phyloP scores from a whole-genome alignment of 2,113 vertebrate species.

The Dolichallabes microphthalmus region DNA sequence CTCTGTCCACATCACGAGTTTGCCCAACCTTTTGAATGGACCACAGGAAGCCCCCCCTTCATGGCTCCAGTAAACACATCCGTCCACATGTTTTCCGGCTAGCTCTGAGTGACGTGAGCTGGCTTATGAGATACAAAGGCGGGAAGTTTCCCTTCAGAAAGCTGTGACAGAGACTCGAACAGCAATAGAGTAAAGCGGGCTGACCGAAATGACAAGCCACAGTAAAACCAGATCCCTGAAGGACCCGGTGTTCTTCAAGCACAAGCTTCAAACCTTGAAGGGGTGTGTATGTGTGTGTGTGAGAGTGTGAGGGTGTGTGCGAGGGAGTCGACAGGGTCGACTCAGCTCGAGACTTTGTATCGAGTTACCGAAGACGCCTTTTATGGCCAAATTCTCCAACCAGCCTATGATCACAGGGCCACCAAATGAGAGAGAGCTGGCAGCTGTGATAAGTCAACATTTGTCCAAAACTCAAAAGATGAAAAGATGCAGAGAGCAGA shows the following conservation, averaged over 20 bases:
- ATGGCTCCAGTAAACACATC: background rate
- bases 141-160: slow-evolving; percentile 15
- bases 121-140: slow-evolving; percentile 2
- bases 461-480: background rate
- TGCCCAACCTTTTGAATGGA: background rate
- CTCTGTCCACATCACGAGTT: background rate
- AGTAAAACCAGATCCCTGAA: slow-evolving; percentile 53
- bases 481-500: background rate
- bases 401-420: slow-evolving; percentile 49
- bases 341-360: slow-evolving; percentile 44
- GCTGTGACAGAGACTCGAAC: slow-evolving; percentile 46
- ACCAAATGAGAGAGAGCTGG: slow-evolving; percentile 45
- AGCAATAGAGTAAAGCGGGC: slow-evolving; percentile 9
- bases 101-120: background rate
- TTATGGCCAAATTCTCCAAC: slow-evolving; percentile 47
- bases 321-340: slow-evolving; percentile 15
- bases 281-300: slow-evolving; percentile 12
- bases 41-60: slow-evolving; percentile 26
- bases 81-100: slow-evolving; percentile 21
- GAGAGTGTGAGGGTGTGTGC: background rate
- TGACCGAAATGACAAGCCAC: slow-evolving; percentile 60
- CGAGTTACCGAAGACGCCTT: slow-evolving; percentile 54
- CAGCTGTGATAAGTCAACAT: slow-evolving; percentile 30
- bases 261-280: slow-evolving; percentile 21
- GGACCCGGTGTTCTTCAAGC: slow-evolving; percentile 49